These are phyloP conservation scores for Odontocerum albicorne DNA, from an alignment of 2,888 invertebrate genomes.

Conservation along the genomic window DNA sequence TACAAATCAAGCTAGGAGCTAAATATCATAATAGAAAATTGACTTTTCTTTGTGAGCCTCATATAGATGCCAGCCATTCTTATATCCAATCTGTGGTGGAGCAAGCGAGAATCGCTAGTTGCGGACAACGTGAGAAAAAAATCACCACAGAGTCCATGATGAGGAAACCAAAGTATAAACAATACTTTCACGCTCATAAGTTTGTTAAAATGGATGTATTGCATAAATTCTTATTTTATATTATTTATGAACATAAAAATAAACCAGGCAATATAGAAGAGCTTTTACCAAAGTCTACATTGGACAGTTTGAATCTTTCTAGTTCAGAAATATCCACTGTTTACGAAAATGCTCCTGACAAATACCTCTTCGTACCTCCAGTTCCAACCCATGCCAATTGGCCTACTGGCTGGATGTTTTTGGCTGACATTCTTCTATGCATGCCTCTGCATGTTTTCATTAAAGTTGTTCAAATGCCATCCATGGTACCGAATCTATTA, in stretches of 20 bases:
- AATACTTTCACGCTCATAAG: conserved; percentile 63
- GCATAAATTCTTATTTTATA: conserved; percentile 70
- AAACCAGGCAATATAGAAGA: conserved; percentile 37
- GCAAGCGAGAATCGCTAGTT: conserved; percentile 41
- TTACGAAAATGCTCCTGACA: conserved; percentile 54
- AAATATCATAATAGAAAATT: conserved; percentile 49
- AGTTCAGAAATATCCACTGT: conserved; percentile 13
- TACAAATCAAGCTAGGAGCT: conserved; percentile 51
- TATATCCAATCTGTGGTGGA: conserved; percentile 61
- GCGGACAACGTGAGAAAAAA: neutral
- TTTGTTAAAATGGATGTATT: conserved; percentile 65
- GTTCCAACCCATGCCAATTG: conserved; percentile 61
- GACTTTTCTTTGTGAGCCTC: conserved; percentile 58
- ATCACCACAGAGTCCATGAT: conserved; percentile 48
- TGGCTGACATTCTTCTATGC: conserved; percentile 68
- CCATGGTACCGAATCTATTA: conserved; percentile 56
- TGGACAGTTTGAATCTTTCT: conserved; percentile 7
- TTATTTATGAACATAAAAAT: conserved; percentile 61
- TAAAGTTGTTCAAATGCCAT: conserved; percentile 62
- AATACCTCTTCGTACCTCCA: conserved; percentile 75
- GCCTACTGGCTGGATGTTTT: conserved; percentile 66
- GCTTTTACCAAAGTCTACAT: conserved; percentile 28
- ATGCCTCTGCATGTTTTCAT: conserved; percentile 72
- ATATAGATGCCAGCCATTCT: conserved; percentile 49
- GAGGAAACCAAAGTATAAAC: conserved; percentile 39